Base-by-base conservation (phyloP, 2,888 invertebrate genomes). In the Balanococcus diminutus region DNA sequence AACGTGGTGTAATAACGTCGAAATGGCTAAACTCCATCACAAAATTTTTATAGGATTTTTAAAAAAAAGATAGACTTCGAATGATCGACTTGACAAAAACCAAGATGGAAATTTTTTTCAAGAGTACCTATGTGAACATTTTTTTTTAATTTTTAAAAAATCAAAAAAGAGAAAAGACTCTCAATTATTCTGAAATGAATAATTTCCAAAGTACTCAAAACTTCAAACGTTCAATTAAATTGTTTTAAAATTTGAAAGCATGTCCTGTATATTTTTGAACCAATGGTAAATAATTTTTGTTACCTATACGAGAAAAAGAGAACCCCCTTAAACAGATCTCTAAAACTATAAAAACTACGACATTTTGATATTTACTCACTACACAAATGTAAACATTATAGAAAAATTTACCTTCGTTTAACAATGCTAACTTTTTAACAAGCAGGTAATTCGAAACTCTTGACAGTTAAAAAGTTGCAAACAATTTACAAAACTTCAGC, bases 21-120 rank as follows among this genome's bases (percentile, higher is more conserved):
- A 84, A 84, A 84, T 84, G 72, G 84, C 84, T 16, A 75, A 72
- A 84, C 36, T 84, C 84, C 84, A 84, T 84, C 79, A 84, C 28
- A 31, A 42, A 46, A 75, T 75, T 32, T 75, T 32, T n/a, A 32
- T 19, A 32, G 36, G 28, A 72, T 31, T 56, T 31, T 19, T 31
- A 72, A 72, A 56, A 72, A 72, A 72, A 56, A 72, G 31, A 72
- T 11, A 42, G 3, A 16, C 42, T 72, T 4, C 14, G 28, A 32
- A 14, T 32, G 32, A 67, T 11, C 28, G 28, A 67, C 9, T 75
- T n/a, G 8, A 32, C 32, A 75, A 75, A 75, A 75, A 19, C 22
- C 9, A 61, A 51, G 36, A 11, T 3, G 42, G 16, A 16, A 42
- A 42, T 14, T 42, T 9, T 3, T 42, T 42, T 42, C 42, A 42